Evolutionary conservation across 1,140 invertebrate species (phyloP).

Genomic region (Drosophila pseudoananassae): DNA sequence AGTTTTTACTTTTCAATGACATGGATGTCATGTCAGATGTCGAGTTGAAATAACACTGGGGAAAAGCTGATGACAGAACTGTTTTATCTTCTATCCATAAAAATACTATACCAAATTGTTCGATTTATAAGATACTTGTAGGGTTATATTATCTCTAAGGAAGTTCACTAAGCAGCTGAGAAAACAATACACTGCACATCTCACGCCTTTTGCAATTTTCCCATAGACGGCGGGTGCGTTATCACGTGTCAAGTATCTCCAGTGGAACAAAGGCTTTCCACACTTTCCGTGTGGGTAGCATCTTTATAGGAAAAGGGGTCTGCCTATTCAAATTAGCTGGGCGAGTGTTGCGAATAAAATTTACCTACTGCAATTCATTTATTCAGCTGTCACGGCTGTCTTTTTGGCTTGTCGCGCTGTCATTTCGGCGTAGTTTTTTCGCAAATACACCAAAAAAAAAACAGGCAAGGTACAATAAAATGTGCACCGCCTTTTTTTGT

Average conservation of each 20-base stretch:
- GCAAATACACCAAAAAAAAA: constrained; percentile 35
- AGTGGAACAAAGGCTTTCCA: constrained; percentile 57
- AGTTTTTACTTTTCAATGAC: constrained; percentile 69
- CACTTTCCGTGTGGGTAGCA: constrained; percentile 44
- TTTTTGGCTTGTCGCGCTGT: constrained; percentile 55
- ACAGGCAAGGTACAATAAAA: constrained; percentile 25
- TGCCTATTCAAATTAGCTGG: constrained; percentile 76
- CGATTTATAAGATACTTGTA: neutral
- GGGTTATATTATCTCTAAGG: neutral
- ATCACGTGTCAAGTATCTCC: constrained; percentile 73
- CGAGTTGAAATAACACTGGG: constrained; percentile 50
- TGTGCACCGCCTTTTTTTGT: constrained; percentile 32
- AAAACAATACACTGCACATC: constrained; percentile 49
- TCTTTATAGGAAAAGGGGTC: constrained; percentile 10
- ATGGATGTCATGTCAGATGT: constrained; percentile 75
- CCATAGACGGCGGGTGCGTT: constrained; percentile 45
- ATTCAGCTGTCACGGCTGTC: constrained; percentile 64
- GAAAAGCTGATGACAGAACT: constrained; percentile 53
- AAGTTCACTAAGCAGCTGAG: constrained; percentile 24
- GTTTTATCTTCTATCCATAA: neutral
- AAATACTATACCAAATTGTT: constrained; percentile 2
- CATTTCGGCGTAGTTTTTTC: constrained; percentile 69
- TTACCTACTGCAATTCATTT: constrained; percentile 75
- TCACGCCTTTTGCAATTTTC: constrained; percentile 63
- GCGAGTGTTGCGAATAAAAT: constrained; percentile 52